Evolutionary conservation across 2,888 invertebrate genomes (phyloP).

Genomic region (Platycheirus rosarum): DNA sequence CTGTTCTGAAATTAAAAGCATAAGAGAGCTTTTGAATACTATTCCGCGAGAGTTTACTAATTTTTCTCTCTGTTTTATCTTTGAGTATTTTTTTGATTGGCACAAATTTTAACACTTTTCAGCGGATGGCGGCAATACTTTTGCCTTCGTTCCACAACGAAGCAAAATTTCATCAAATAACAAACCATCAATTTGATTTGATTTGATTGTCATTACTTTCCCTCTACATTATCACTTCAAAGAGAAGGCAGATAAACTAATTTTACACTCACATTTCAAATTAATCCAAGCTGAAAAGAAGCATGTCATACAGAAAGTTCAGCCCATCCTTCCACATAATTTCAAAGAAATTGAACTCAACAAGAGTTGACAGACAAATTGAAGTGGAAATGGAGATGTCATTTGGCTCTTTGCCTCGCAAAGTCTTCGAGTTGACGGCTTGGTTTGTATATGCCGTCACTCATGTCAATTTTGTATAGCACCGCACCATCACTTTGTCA

Average conservation of each 20-base stretch:
- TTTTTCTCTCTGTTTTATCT: too few species aligned
- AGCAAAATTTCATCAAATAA: too few species aligned
- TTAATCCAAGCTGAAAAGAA: conserved; percentile 21
- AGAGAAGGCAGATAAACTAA: background rate
- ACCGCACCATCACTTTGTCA: conserved; percentile 4
- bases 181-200: too few species aligned
- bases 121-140: too few species aligned
- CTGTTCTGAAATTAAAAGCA: too few species aligned
- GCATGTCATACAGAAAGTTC: conserved; percentile 42
- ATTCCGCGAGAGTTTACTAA: too few species aligned
- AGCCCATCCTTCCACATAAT: conserved; percentile 56
- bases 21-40: too few species aligned
- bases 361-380: conserved; percentile 82
- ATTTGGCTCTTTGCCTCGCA: conserved; percentile 75
- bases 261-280: conserved; percentile 1
- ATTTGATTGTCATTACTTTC: conserved; percentile 43
- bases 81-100: too few species aligned
- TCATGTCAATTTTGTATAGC: conserved; percentile 53
- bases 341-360: conserved; percentile 80
- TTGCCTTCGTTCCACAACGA: too few species aligned
- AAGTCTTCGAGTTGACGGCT: conserved; percentile 17
- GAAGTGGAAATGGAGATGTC: conserved; percentile 82
- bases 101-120: too few species aligned
- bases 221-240: conserved; percentile 15
- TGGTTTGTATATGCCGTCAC: conserved; percentile 36